These are phyloP conservation scores for Lacanobia wlatinum DNA, from an alignment of 2,888 invertebrate genomes.

Conservation along the genomic window DNA sequence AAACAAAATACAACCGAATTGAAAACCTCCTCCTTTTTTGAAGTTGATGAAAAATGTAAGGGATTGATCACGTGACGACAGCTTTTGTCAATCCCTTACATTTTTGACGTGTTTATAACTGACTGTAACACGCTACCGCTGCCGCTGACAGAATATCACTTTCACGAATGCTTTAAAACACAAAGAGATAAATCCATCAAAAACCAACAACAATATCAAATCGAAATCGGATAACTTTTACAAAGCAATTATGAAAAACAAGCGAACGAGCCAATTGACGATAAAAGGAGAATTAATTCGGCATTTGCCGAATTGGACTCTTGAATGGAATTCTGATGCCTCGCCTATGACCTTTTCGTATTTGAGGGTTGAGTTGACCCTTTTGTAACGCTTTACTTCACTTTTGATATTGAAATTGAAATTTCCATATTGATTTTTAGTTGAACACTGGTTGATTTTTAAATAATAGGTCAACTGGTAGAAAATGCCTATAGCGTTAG, in stretches of 20 bases:
- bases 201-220: slow-evolving; percentile 25
- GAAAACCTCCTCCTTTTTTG: too few species aligned
- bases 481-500: not conserved
- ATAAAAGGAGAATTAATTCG: slow-evolving; percentile 42
- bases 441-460: not conserved
- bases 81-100: too few species aligned
- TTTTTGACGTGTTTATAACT: too few species aligned
- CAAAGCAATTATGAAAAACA: slow-evolving; percentile 52
- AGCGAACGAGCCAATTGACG: slow-evolving; percentile 13
- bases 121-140: too few species aligned
- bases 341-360: slow-evolving; percentile 58
- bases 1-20: too few species aligned
- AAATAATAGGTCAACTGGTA: not conserved
- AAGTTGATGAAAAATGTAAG: too few species aligned
- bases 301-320: slow-evolving; percentile 27
- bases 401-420: slow-evolving; percentile 35
- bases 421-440: slow-evolving; percentile 30
- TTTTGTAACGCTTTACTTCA: slow-evolving; percentile 38
- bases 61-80: too few species aligned
- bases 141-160: too few species aligned
- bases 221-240: slow-evolving; percentile 33
- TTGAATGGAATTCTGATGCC: slow-evolving; percentile 33
- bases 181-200: slow-evolving; percentile 23
- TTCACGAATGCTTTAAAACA: too few species aligned
- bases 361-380: slow-evolving; percentile 35